Percentiles rank a stretch among this genome's conserved stretches.
These are phyloP conservation scores for Drymodes brunneopygia DNA, from an alignment of 2,113 vertebrate genomes.

Conservation along the genomic window DNA sequence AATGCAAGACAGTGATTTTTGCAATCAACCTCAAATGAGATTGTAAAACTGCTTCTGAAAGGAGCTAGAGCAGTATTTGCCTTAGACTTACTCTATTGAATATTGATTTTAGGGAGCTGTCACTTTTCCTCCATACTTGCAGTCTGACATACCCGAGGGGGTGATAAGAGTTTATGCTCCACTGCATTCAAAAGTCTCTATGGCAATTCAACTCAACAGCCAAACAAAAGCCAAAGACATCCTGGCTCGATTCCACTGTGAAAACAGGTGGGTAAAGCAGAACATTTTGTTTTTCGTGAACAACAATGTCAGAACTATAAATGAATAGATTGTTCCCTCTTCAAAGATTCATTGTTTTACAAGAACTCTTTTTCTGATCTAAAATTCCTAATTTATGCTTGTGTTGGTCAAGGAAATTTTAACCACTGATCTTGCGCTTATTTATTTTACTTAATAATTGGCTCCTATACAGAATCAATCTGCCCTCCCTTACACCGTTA, in stretches of 20 bases:
- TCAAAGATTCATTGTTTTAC: neutral
- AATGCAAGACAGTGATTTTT: neutral
- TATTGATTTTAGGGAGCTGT: slow-evolving; percentile 39
- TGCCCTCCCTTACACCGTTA: neutral
- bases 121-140: slow-evolving; percentile 55
- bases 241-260: slow-evolving; percentile 82
- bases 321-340: neutral
- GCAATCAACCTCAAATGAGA: neutral
- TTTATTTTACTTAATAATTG: neutral
- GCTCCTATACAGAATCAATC: neutral
- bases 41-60: neutral
- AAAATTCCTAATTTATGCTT: neutral
- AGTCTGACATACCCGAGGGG: slow-evolving; percentile 86
- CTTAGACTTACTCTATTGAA: neutral
- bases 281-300: slow-evolving; percentile 2
- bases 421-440: neutral
- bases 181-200: slow-evolving; percentile 90
- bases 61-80: neutral
- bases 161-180: slow-evolving; percentile 95
- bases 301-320: neutral
- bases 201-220: slow-evolving; percentile 89
- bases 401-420: neutral
- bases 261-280: slow-evolving; percentile 80
- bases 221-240: slow-evolving; percentile 89
- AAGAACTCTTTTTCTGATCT: neutral